Evolutionary conservation across 2,888 invertebrate species (phyloP).

Genomic region (Merodon equestris): DNA sequence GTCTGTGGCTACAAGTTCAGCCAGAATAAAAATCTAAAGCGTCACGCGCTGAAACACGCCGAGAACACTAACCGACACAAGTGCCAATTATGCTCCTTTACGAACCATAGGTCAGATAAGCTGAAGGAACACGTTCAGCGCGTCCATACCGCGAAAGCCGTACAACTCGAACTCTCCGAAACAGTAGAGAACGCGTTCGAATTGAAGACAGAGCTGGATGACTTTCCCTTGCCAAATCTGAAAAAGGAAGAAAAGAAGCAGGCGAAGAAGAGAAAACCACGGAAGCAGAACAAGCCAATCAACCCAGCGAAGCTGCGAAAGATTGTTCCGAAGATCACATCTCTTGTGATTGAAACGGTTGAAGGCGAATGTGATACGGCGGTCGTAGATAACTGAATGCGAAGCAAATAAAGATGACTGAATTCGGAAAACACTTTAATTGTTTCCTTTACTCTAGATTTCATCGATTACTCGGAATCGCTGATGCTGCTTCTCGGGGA

Average conservation of each 20-base stretch:
- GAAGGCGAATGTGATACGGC: background rate
- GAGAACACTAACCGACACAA: slow-evolving; percentile 74
- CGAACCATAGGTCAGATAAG: slow-evolving; percentile 80
- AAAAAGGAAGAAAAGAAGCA: slow-evolving; percentile 31
- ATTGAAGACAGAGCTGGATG: slow-evolving; percentile 72
- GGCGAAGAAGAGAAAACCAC: slow-evolving; percentile 26
- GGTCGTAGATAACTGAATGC: too few species aligned
- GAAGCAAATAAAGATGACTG: too few species aligned
- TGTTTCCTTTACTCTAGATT: slow-evolving; percentile 81
- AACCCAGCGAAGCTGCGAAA: slow-evolving; percentile 34
- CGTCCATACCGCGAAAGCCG: slow-evolving; percentile 76
- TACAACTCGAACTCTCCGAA: slow-evolving; percentile 75
- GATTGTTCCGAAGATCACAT: slow-evolving; percentile 32
- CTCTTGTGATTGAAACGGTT: background rate
- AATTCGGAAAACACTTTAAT: slow-evolving; percentile 25
- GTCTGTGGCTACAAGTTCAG: slow-evolving; percentile 81
- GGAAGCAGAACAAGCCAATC: slow-evolving; percentile 8
- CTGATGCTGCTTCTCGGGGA: slow-evolving; percentile 88
- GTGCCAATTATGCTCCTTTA: slow-evolving; percentile 79
- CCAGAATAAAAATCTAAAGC: slow-evolving; percentile 80
- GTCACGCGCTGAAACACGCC: slow-evolving; percentile 75
- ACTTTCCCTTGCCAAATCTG: slow-evolving; percentile 72
- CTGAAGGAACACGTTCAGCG: slow-evolving; percentile 80
- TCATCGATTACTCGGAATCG: slow-evolving; percentile 88
- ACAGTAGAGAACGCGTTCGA: slow-evolving; percentile 76